A percentile compares a stretch with the other conserved stretches of the same genome.
Evolutionary conservation across 2,888 invertebrate species (phyloP).

Genomic region (Punctoribates punctum): DNA sequence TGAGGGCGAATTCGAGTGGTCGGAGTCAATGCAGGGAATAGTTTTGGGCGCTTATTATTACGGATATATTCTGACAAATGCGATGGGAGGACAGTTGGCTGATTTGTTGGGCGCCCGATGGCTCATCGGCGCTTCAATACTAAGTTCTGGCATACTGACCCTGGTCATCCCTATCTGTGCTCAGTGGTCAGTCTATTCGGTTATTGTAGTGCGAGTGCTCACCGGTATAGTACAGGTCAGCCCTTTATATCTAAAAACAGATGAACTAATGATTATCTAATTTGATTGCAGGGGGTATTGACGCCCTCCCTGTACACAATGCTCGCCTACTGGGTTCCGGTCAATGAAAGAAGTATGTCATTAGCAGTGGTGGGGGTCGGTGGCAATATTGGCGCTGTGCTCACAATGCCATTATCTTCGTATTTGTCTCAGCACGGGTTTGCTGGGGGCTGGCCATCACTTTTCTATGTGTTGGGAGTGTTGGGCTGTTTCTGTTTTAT

Average conservation of each 20-base stretch:
- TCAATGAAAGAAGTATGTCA: slow-evolving; percentile 34
- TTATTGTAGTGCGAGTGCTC: slow-evolving; percentile 47
- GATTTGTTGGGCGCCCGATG: slow-evolving; percentile 47
- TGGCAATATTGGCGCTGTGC: slow-evolving; percentile 34
- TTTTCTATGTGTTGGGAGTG: slow-evolving; percentile 75
- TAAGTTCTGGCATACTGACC: slow-evolving; percentile 47
- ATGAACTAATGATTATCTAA: too few species aligned
- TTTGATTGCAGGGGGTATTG: slow-evolving; percentile 46
- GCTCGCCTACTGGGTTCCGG: slow-evolving; percentile 30
- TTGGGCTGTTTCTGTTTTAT: slow-evolving; percentile 54
- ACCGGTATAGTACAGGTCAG: too few species aligned
- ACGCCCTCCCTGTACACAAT: slow-evolving; percentile 35
- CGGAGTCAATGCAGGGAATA: slow-evolving; percentile 46
- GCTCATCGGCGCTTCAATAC: slow-evolving; percentile 47
- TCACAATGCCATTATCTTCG: slow-evolving; percentile 66
- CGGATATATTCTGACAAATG: slow-evolving; percentile 47
- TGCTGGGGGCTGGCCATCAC: slow-evolving; percentile 65
- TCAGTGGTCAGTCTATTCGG: slow-evolving; percentile 37
- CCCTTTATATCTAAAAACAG: too few species aligned
- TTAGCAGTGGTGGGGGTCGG: slow-evolving; percentile 34
- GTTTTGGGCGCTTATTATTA: slow-evolving; percentile 48
- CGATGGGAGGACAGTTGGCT: slow-evolving; percentile 47
- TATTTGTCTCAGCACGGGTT: slow-evolving; percentile 66
- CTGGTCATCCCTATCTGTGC: slow-evolving; percentile 47
- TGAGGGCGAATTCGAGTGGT: slow-evolving; percentile 47